phyloP scores from a whole-genome alignment of 2,797 vertebrate species.

The Oreonectes daqikongensis region DNA sequence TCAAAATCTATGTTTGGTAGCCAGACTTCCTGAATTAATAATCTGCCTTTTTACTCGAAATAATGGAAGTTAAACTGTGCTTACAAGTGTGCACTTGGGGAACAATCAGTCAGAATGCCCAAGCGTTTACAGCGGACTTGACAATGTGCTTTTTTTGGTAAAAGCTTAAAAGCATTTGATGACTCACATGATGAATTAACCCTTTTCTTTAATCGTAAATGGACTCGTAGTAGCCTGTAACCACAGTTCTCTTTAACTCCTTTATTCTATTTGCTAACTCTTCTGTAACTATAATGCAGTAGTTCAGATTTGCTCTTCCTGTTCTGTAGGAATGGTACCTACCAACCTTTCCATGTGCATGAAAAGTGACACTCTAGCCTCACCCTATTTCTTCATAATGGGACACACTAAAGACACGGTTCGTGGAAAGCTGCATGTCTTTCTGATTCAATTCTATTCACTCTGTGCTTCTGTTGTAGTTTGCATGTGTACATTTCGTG shows the following conservation, averaged over 20 bases:
- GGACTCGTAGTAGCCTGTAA: slow-evolving; percentile 10
- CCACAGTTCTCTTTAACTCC: slow-evolving; percentile 34
- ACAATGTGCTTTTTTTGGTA: slow-evolving; percentile 8
- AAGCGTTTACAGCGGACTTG: background rate
- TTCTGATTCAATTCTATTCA: slow-evolving; percentile 59
- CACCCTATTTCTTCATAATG: slow-evolving; percentile 99
- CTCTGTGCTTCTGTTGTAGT: slow-evolving; percentile 12
- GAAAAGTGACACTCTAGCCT: slow-evolving; percentile 99
- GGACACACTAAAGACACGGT: slow-evolving; percentile 99
- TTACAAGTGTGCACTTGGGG: background rate
- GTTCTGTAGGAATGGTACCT: slow-evolving; percentile 99
- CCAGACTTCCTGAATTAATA: background rate
- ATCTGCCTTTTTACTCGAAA: background rate
- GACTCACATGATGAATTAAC: slow-evolving; percentile 15
- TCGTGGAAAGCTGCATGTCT: slow-evolving; percentile 95
- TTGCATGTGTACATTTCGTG: slow-evolving; percentile 6
- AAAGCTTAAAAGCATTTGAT: slow-evolving; percentile 28
- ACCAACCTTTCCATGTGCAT: slow-evolving; percentile 99
- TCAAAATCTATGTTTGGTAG: too few relatives aligned
- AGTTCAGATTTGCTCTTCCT: slow-evolving; percentile 98
- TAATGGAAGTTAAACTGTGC: background rate
- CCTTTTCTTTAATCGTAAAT: background rate
- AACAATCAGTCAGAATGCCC: background rate
- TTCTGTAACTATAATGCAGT: slow-evolving; percentile 92
- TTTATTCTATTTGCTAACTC: slow-evolving; percentile 71